phyloP scores from a whole-genome alignment of 1,140 invertebrate species.

The Andrena cerasifolii region DNA sequence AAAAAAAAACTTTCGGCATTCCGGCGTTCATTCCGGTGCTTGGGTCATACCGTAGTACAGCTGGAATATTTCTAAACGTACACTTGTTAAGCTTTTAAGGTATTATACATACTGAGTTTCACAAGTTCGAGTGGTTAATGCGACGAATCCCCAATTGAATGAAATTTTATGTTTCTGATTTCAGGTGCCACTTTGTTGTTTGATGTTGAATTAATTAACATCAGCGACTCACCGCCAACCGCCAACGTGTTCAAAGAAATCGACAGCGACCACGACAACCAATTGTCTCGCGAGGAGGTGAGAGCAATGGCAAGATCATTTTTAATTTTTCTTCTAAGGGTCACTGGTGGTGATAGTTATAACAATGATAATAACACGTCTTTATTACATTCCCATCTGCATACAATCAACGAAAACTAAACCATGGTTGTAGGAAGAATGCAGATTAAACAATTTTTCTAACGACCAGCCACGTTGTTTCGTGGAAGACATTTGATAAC shows the following conservation, averaged over 20 bases:
- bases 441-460: not conserved
- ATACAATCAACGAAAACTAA: no score
- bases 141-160: no score
- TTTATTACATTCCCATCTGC: no score
- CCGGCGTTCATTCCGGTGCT: no score
- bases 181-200: constrained; percentile 93
- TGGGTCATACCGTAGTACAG: no score
- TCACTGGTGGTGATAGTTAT: no score
- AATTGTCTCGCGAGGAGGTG: constrained; percentile 97
- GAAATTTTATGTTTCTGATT: constrained; percentile 60
- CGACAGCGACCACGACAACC: constrained; percentile 93
- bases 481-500: not conserved
- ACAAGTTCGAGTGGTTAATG: no score
- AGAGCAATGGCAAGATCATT: constrained; percentile 85
- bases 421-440: constrained; percentile 54
- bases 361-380: no score
- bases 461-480: not conserved
- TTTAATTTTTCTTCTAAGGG: constrained; percentile 70
- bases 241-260: constrained; percentile 99
- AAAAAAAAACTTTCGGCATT: no score
- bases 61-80: no score
- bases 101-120: no score
- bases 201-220: constrained; percentile 95
- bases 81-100: no score
- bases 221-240: constrained; percentile 92